Evolutionary conservation across 2,113 vertebrate genomes (phyloP).

Genomic region (Prolemur simus): DNA sequence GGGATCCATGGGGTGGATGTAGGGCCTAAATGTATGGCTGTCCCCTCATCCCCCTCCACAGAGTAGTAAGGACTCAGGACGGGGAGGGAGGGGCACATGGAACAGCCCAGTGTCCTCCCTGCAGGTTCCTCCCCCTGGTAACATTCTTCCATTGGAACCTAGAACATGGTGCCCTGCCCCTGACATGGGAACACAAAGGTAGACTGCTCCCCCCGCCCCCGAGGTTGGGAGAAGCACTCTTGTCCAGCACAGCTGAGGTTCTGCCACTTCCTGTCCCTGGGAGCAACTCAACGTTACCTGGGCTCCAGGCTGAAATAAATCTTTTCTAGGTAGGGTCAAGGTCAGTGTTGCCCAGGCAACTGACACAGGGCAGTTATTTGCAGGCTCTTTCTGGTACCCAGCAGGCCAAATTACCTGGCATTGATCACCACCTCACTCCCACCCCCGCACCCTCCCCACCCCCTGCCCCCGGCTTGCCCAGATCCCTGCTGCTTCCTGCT

Average conservation of each 20-base stretch:
- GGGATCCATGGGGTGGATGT: not conserved
- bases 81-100: not conserved
- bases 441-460: too few relatives aligned
- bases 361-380: not conserved
- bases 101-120: not conserved
- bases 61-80: not conserved
- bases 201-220: not conserved
- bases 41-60: not conserved
- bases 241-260: not conserved
- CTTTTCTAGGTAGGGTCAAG: not conserved
- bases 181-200: not conserved
- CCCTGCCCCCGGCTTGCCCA: not conserved
- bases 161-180: not conserved
- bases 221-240: not conserved
- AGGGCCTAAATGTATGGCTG: too few relatives aligned
- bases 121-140: not conserved
- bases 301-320: conserved; percentile 24
- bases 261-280: conserved; percentile 7
- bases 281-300: not conserved
- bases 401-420: not conserved
- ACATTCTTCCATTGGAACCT: not conserved
- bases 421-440: not conserved
- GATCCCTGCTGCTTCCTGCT: not conserved
- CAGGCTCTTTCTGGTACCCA: not conserved
- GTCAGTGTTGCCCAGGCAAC: conserved; percentile 36